A percentile compares a stretch with the other conserved stretches of the same genome.
Conservation (phyloP, 2,888 invertebrate species). For the Paralinhomoeus sp. region DNA sequence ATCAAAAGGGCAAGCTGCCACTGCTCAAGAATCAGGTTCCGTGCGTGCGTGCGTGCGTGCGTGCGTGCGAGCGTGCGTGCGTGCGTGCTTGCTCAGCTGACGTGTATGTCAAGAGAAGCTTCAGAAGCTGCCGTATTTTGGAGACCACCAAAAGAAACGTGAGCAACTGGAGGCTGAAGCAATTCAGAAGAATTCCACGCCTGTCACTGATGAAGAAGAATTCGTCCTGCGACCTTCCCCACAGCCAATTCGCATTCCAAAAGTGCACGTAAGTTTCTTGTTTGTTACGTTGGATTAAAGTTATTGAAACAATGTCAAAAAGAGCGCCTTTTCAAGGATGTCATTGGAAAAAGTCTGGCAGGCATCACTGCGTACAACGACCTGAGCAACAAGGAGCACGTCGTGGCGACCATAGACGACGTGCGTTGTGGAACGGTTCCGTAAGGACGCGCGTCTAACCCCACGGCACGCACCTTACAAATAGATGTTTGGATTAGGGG, state of each 20-base stretch:
- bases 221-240: too few relatives aligned
- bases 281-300: neutral
- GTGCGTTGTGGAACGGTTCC: constrained; percentile 41
- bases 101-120: too few relatives aligned
- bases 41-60: too few relatives aligned
- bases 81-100: too few relatives aligned
- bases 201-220: constrained; percentile 1
- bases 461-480: neutral
- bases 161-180: constrained; percentile 39
- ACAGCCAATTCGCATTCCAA: too few relatives aligned
- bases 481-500: too few relatives aligned
- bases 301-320: neutral
- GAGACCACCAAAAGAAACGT: constrained; percentile 50
- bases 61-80: too few relatives aligned
- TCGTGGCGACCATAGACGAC: constrained; percentile 87
- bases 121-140: constrained; percentile 71
- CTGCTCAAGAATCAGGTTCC: constrained; percentile 23
- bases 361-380: constrained; percentile 57
- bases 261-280: neutral
- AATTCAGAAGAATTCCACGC: constrained; percentile 16
- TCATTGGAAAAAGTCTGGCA: constrained; percentile 36
- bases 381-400: constrained; percentile 63
- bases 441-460: too few relatives aligned
- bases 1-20: constrained; percentile 77
- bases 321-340: constrained; percentile 10